Conservation (phyloP, 2,888 invertebrate genomes). For the Troides aeacus region DNA sequence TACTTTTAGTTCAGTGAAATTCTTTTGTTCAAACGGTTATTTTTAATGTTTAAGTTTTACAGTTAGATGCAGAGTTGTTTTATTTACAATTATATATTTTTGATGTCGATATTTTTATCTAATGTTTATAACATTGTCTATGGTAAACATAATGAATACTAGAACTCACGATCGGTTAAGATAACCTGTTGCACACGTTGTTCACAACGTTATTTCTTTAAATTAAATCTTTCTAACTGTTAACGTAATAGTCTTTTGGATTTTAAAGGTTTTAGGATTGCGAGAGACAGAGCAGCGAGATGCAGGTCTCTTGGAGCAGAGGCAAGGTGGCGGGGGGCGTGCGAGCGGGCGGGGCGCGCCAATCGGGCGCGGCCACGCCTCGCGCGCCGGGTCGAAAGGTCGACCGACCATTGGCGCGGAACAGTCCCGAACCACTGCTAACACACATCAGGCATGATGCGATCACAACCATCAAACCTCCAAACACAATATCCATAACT, state of each 20-base stretch:
- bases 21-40: constrained; percentile 2
- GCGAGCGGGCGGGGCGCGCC: constrained; percentile 63
- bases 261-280: not conserved
- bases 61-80: not conserved
- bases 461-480: constrained; percentile 7
- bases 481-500: not conserved
- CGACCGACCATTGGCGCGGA: constrained; percentile 63
- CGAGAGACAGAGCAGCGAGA: constrained; percentile 17
- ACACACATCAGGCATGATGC: constrained; percentile 11
- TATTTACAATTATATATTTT: not conserved
- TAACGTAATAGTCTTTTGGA: not conserved
- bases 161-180: no score
- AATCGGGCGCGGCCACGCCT: constrained; percentile 75
- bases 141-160: not conserved
- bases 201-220: no score
- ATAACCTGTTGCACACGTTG: no score
- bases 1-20: constrained; percentile 14
- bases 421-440: constrained; percentile 32
- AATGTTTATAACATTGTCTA: not conserved
- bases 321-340: constrained; percentile 55
- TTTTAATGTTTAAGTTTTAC: not conserved
- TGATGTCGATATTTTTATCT: not conserved
- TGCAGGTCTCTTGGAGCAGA: constrained; percentile 35
- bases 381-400: constrained; percentile 65
- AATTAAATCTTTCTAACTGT: not conserved